These are phyloP conservation scores for Ischnura elegans DNA, from an alignment of 2,888 invertebrate genomes.

Conservation along the genomic window DNA sequence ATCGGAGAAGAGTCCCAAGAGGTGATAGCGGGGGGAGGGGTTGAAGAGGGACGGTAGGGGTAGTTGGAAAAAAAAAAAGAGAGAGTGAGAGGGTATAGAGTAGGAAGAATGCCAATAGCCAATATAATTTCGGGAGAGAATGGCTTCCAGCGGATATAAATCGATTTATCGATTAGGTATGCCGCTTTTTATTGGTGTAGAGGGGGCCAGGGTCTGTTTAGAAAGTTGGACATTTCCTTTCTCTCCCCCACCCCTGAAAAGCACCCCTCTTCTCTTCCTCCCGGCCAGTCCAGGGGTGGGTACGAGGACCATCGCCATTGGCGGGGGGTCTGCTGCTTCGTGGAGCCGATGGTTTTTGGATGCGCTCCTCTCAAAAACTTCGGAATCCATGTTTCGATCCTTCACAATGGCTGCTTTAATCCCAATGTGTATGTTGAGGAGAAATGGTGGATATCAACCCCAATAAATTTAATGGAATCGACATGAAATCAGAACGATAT, in stretches of 20 bases:
- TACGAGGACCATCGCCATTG: too few relatives aligned
- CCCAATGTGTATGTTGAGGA: too few relatives aligned
- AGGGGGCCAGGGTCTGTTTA: not conserved
- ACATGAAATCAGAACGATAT: too few relatives aligned
- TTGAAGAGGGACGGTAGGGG: not conserved
- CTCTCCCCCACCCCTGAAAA: not conserved
- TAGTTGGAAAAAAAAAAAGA: too few relatives aligned
- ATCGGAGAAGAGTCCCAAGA: not conserved
- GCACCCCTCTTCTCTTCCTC: not conserved
- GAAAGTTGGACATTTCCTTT: slow-evolving; percentile 27
- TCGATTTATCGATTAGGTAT: slow-evolving; percentile 62
- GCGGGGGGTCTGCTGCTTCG: too few relatives aligned
- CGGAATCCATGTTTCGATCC: too few relatives aligned
- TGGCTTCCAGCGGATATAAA: slow-evolving; percentile 53
- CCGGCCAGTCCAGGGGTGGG: too few relatives aligned
- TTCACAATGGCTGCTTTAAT: too few relatives aligned
- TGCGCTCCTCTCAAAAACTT: too few relatives aligned
- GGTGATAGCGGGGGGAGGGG: not conserved
- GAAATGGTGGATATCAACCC: too few relatives aligned
- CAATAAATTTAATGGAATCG: too few relatives aligned
- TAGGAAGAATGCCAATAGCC: slow-evolving; percentile 33
- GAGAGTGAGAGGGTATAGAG: not conserved
- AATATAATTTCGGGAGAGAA: slow-evolving; percentile 61
- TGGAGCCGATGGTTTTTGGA: too few relatives aligned
- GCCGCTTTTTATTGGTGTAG: slow-evolving; percentile 50